Evolutionary conservation across 30 jellyfish, hydroid and myxozoan genomes (phyloP), one percentile per base, ranked within the genome.

Genomic region (Chrysaora quinquecirrha): DNA sequence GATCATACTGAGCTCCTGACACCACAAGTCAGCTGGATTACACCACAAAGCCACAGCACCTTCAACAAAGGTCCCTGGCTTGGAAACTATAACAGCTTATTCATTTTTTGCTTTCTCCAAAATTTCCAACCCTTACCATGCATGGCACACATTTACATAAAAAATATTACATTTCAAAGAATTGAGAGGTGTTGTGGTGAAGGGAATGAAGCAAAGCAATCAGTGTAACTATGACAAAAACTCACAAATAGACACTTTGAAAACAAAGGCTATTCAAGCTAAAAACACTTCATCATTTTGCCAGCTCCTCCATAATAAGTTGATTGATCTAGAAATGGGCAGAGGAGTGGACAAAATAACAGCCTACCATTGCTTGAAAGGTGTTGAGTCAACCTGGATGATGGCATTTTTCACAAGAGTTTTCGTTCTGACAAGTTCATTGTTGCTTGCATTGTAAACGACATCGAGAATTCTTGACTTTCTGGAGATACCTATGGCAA

Each of bases 361-460:
- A 27, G 16, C 90, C 49, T 65, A 86, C 98, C 98, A 92, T 60
- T 92, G 96, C 70, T 92, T 92, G 85, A 92, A 92, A 10, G 98
- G 98, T 10, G 96, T 82, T 0, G 97, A 87, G 56, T 92, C 98
- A 80, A 92, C 75, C 46, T 86, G 98, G 71, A 92, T 69, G 27
- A 92, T 75, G 30, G 97, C 96, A 50, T 80, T 92, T 54, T 92
- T 92, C 52, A 92, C 98, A 56, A 92, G 65, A 50, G 98, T 92
- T 76, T 92, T 92, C 18, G 98, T 92, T 48, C 98, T 82, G 31
- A 92, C 97, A 82, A 92, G 48, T 75, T 92, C 98, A 81, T 92
- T 92, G 89, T 92, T 86, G 85, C 97, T 85, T 30, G 98, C 97
- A 92, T 92, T 85, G 96, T 92, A 92, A 1, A 92, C 93, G 56